These are phyloP conservation scores for Eledone cirrhosa DNA, from an alignment of 2,888 invertebrate genomes.

Conservation along the genomic window DNA sequence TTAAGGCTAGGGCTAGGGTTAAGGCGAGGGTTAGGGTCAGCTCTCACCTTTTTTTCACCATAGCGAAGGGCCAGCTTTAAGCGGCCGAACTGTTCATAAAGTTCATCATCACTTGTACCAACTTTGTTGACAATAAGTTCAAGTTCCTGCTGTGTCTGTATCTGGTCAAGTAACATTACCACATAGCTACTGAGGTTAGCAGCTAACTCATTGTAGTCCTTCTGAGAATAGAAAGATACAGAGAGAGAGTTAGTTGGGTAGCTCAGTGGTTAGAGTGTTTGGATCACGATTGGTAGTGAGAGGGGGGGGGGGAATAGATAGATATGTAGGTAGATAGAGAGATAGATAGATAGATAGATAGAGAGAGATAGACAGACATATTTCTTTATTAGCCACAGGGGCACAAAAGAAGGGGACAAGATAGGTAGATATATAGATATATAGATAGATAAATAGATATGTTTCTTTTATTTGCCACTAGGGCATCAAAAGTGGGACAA, in stretches of 20 bases:
- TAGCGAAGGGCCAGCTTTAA: constrained; percentile 62
- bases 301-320: too few species aligned
- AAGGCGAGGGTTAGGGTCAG: too few species aligned
- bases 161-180: constrained; percentile 61
- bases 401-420: too few species aligned
- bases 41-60: constrained; percentile 62
- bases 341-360: too few species aligned
- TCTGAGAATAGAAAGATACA: constrained; percentile 41
- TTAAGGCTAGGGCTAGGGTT: too few species aligned
- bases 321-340: too few species aligned
- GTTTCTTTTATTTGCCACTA: too few species aligned
- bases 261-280: not conserved
- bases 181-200: constrained; percentile 63
- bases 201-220: constrained; percentile 60
- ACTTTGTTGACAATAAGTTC: constrained; percentile 62
- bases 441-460: too few species aligned
- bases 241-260: not conserved
- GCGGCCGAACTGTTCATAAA: constrained; percentile 56
- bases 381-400: too few species aligned
- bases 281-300: not conserved
- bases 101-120: constrained; percentile 51
- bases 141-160: constrained; percentile 63
- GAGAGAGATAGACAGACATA: too few species aligned
- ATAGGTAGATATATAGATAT: too few species aligned
- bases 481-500: too few species aligned